Evolutionary conservation across 1,140 invertebrate species (phyloP), one percentile per base, ranked within the genome.

Genomic region (Triops longicaudatus): DNA sequence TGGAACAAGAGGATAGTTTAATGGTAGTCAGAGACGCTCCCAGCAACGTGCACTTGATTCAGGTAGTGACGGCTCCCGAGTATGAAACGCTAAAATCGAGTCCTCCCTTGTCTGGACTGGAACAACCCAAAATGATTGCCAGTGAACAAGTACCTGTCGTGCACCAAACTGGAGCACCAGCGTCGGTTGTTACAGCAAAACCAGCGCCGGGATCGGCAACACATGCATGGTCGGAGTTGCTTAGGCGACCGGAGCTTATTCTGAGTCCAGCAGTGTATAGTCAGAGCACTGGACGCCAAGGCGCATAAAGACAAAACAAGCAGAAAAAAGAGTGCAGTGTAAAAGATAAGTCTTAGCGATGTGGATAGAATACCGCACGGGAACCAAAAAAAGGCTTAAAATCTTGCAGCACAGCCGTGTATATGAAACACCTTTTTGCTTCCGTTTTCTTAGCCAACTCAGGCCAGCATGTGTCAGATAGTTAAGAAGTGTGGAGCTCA

Each of bases 31-130:
- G 50, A 63, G 50, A 63, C 50, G 50, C 50, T n/a, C 50, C 50
- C 50, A 63, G 50, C 50, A 63, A 63, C 50, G 50, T 63, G 50
- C 50, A 63, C 17, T 63, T 63, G 50, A 63, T 63, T 63, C 50
- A 63, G 22, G 50, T 63, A 63, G 50, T 63, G 50, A 63, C 50
- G 50, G 14, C 50, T 22, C 17, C 50, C 14, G 22, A 63, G 14
- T 14, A 63, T 63, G 50, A 63, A 63, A 63, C 50, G 50, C 10
- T 63, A 14, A 63, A 63, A 17, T 12, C 44, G 44, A 63, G 44
- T 63, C 44, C 44, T 63, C 31, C 31, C 31, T 63, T 63, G n/a
- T 63, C 17, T 17, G 50, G 50, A 63, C 22, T 63, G 17, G 10
- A 6, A 63, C 31, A 2, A 37, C 50, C 50, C 50, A 63, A 63